Percentiles rank a stretch among this genome's conserved stretches.
Conservation (phyloP, 2,888 invertebrate species). For the Penaeus monodon region DNA sequence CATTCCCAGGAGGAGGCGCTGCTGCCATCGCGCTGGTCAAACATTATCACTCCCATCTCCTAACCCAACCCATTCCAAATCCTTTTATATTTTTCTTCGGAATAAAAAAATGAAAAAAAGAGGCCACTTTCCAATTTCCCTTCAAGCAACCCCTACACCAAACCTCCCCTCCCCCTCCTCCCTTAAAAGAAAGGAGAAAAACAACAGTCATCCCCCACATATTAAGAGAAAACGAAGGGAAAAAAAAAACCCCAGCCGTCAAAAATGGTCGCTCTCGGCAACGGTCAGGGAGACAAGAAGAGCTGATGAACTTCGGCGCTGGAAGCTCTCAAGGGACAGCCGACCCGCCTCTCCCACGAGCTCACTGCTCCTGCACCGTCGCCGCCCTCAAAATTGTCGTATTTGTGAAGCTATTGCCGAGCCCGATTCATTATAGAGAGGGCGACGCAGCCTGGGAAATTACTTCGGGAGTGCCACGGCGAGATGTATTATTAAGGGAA, state of each 20-base stretch:
- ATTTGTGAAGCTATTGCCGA: too few species aligned
- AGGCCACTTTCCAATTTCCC: background rate
- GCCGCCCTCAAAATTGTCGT: too few species aligned
- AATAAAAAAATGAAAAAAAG: too few species aligned
- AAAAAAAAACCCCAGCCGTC: too few species aligned
- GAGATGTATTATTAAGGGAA: too few species aligned
- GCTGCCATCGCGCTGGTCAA: slow-evolving; percentile 11
- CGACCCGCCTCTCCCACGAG: background rate
- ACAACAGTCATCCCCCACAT: too few species aligned
- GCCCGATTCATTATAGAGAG: too few species aligned
- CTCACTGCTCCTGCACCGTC: background rate
- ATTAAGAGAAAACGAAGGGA: too few species aligned
- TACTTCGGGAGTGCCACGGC: too few species aligned
- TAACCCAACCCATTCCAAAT: background rate
- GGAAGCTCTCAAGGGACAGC: background rate
- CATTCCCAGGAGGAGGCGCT: background rate
- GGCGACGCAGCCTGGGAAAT: too few species aligned
- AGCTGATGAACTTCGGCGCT: slow-evolving; percentile 48
- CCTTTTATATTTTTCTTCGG: background rate
- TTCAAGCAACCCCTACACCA: background rate
- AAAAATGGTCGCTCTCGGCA: background rate
- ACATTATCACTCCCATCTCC: background rate
- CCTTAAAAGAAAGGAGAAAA: too few species aligned
- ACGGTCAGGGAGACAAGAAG: slow-evolving; percentile 51
- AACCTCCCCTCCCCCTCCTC: background rate